phyloP scores from a whole-genome alignment of 2,113 vertebrate genomes.

The Leptosomus discolor region DNA sequence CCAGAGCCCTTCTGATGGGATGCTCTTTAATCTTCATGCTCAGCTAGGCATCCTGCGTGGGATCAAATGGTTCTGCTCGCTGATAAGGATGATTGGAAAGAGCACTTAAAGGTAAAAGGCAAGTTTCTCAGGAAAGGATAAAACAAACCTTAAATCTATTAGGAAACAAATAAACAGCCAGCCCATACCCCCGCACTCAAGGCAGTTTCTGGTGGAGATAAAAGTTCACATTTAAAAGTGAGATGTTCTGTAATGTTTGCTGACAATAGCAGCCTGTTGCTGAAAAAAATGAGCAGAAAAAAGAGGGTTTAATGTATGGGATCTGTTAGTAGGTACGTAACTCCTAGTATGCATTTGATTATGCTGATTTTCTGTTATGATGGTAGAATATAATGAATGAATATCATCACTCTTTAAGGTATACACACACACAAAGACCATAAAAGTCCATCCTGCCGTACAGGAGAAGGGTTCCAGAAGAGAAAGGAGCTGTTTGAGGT shows the following conservation, averaged over 20 bases:
- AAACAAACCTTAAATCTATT: neutral
- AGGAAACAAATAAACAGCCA: neutral
- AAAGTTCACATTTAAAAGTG: neutral
- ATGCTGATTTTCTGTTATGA: neutral
- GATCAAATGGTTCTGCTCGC: neutral
- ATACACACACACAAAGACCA: too few relatives aligned
- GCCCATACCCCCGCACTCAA: too few relatives aligned
- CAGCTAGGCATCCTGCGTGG: neutral
- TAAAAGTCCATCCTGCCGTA: neutral
- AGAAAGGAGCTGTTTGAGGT: neutral
- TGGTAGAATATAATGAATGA: neutral
- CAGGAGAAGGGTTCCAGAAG: neutral
- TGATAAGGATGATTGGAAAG: neutral
- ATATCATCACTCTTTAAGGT: neutral
- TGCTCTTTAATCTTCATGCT: neutral
- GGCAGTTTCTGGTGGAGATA: neutral
- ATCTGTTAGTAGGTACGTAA: accelerated
- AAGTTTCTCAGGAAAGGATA: neutral
- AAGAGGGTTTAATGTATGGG: neutral
- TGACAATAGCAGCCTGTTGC: neutral
- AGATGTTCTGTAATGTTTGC: accelerated
- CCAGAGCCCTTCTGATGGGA: neutral
- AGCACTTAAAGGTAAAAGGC: neutral
- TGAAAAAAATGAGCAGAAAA: neutral
- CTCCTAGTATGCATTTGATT: neutral